Base-by-base conservation (phyloP, 2,113 vertebrate genomes). In the Lucifuga dentata region DNA sequence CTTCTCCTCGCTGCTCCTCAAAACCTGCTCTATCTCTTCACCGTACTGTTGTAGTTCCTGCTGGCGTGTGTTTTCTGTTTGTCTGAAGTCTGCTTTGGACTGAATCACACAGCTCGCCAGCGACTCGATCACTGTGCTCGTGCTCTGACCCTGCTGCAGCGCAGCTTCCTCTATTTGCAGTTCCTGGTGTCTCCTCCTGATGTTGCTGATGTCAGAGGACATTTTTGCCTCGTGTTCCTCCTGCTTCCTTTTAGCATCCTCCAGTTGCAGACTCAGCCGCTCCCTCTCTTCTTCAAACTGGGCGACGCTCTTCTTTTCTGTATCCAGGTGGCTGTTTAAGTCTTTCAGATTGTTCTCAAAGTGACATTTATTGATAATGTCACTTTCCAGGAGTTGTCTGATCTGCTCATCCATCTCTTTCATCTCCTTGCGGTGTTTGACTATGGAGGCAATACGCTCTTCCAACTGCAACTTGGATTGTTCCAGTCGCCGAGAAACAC, bases 401-500 rank as follows among this genome's bases (percentile, higher is more conserved):
- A 80, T 78, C 61, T 84, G 78, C 64, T 64, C 57, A 23, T 89
- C 80, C 83, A 92, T 89, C 44, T 83, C 65, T 35, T 57, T 79
- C 2, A 84, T 73, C 61, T 89, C 80, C 13, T 55, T 59, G 45
- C 60, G 69, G 58, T 74, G 69, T 48, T 60, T 80, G 15, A 77
- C 77, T 1, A 89, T 79, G 8, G 63, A 85, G 43, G 72, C 45
- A 0, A 85, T 50, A 9, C 74, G 17, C 12, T 86, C 73, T 12
- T 91, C 82, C 55, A 89, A 80, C 40, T 61, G 78, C 35, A 59
- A 41, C 68, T 51, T 81, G 21, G 86, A 87, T 8, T 24, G 61
- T 40, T 85, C 65, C 41, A 93, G 57, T 33, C 78, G 76, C 63
- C 43, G 74, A 0, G 38, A 75, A 1, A 83, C 46, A 0, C 10